Evolutionary conservation across 2,797 vertebrate species (phyloP), one percentile per base, ranked within the genome.

Genomic region (Aulostomus chinensis): DNA sequence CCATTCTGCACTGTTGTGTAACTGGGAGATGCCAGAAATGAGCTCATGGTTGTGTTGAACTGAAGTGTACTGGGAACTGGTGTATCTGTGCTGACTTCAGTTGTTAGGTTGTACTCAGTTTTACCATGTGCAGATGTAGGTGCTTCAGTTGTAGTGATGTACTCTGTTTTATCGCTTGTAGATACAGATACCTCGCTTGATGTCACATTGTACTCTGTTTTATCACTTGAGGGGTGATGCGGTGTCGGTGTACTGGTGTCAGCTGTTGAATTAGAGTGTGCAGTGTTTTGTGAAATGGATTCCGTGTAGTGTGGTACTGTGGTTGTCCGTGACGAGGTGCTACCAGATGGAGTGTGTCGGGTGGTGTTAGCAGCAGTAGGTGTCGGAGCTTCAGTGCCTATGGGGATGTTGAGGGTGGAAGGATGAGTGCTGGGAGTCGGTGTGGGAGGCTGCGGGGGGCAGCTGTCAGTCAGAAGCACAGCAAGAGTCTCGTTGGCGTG

Each of bases 391-490:
- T 15, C 20, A n/a, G 56, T 9, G 24, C 39, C 7, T 42, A 42
- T 17, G 6, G 57, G 59, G 4, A 42, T 2, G 13, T 3, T 49
- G 26, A 6, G n/a, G 21, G 15, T 45, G 17, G 37, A 14, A 7
- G 39, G 10, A 17, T 31, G 22, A 3, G 24, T 14, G 31, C 2
- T 40, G 38, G 29, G 35, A 5, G 8, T n/a, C 11, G 48, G 9
- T 14, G 42, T 17, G 3, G 11, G 11, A 17, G 43, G 14, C 1
- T 35, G 12, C 1, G 12, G 5, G 5, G 55, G 18, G 46, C 86
- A 90, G 16, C 37, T 68, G 14, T 84, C 76, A 20, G 16, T 71
- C 53, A 89, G 42, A 49, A 88, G 68, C 45, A 88, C 62, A 41
- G 76, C 76, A 15, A 77, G 41, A 0, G 21, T 84, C 32, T 85